These are phyloP conservation scores for Ceratina japonica DNA, from an alignment of 1,140 invertebrate genomes.

Conservation along the genomic window DNA sequence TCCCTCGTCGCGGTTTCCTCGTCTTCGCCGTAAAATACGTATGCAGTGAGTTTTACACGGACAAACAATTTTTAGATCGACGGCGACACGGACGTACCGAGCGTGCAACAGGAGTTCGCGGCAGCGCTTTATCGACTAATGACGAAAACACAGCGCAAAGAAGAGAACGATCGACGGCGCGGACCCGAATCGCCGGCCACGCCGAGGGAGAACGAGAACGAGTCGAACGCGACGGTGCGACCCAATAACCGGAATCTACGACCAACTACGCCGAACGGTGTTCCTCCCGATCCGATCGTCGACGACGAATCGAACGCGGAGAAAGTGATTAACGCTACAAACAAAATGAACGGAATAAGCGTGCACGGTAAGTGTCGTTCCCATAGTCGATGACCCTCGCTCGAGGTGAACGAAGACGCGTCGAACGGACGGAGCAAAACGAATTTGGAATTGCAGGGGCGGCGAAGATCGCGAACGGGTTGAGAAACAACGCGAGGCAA, in stretches of 20 bases:
- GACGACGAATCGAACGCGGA: slow-evolving; percentile 48
- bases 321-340: slow-evolving; percentile 19
- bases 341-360: slow-evolving; percentile 56
- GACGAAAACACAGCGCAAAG: slow-evolving; percentile 77
- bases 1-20: no score
- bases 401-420: neutral
- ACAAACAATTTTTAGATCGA: slow-evolving; percentile 82
- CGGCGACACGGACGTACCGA: slow-evolving; percentile 87
- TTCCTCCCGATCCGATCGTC: slow-evolving; percentile 62
- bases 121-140: slow-evolving; percentile 84
- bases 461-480: slow-evolving; percentile 59
- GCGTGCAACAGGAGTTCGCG: slow-evolving; percentile 88
- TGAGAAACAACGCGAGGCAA: slow-evolving; percentile 61
- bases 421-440: neutral
- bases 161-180: slow-evolving; percentile 66
- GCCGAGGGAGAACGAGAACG: slow-evolving; percentile 20
- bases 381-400: neutral
- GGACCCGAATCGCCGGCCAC: slow-evolving; percentile 22
- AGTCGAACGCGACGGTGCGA: slow-evolving; percentile 57
- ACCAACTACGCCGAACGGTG: slow-evolving; percentile 67
- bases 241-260: slow-evolving; percentile 65
- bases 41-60: no score
- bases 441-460: slow-evolving; percentile 10
- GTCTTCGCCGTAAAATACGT: no score
- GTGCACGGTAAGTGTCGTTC: slow-evolving; percentile 39